phyloP scores from a whole-genome alignment of 2,888 invertebrate species.

The Sinodicranocentrus sp. region DNA sequence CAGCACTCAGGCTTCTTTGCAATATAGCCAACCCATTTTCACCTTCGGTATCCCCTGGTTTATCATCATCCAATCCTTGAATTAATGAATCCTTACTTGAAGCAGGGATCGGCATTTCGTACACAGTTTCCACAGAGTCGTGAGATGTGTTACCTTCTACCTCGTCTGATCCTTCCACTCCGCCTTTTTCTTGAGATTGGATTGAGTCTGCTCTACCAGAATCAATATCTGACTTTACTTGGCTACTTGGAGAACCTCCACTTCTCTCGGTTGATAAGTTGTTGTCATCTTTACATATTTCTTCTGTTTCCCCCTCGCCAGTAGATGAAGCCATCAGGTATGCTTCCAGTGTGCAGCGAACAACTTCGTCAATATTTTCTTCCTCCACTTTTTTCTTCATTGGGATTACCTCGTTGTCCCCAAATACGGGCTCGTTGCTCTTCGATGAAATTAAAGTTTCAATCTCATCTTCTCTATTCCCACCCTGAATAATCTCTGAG shows the following conservation, averaged over 20 bases:
- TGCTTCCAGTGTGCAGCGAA: slow-evolving; percentile 60
- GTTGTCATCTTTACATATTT: neutral
- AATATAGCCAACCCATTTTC: slow-evolving; percentile 4
- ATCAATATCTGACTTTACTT: slow-evolving; percentile 42
- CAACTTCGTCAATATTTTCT: slow-evolving; percentile 58
- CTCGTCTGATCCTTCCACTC: slow-evolving; percentile 28
- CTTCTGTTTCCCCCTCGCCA: slow-evolving; percentile 45
- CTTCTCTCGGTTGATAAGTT: neutral
- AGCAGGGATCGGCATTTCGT: slow-evolving; percentile 47
- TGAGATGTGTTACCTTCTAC: slow-evolving; percentile 59
- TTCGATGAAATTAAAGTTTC: slow-evolving; percentile 40
- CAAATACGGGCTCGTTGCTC: neutral
- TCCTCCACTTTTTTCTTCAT: slow-evolving; percentile 3
- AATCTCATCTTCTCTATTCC: slow-evolving; percentile 25
- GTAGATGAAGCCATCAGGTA: slow-evolving; percentile 44
- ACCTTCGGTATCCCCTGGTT: neutral
- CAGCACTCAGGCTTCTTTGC: slow-evolving; percentile 64
- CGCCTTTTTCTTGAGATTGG: slow-evolving; percentile 41
- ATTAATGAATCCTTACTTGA: neutral
- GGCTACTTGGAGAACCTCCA: slow-evolving; percentile 20
- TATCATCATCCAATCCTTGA: slow-evolving; percentile 21
- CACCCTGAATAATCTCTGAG: neutral
- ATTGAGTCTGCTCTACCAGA: slow-evolving; percentile 62
- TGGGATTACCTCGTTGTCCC: neutral
- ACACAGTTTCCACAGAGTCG: slow-evolving; percentile 63